These are phyloP conservation scores for Cordilura impudica DNA, from an alignment of 2,888 invertebrate species.

Conservation along the genomic window DNA sequence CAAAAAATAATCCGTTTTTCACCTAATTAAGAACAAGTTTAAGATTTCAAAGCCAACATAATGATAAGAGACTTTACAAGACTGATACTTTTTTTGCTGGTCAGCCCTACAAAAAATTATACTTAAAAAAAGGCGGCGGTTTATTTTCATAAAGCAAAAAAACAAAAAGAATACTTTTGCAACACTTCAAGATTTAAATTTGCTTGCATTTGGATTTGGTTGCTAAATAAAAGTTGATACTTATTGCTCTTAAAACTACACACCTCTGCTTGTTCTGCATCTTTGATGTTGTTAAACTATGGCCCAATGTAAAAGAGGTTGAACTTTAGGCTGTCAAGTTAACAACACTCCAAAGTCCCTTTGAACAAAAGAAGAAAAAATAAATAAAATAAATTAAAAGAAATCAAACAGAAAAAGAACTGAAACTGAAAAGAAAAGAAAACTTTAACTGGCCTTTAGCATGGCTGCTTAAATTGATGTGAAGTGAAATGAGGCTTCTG, in stretches of 20 bases:
- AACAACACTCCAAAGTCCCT: conserved; percentile 66
- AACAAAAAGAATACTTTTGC: conserved; percentile 33
- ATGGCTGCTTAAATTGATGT: conserved; percentile 52
- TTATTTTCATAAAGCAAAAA: conserved; percentile 52
- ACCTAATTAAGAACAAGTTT: conserved; percentile 67
- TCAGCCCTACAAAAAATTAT: too few relatives aligned
- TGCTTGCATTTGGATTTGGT: background rate
- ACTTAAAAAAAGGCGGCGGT: conserved; percentile 45
- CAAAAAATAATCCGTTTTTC: conserved; percentile 62
- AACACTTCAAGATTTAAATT: conserved; percentile 29
- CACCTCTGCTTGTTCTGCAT: conserved; percentile 40
- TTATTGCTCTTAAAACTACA: conserved; percentile 54
- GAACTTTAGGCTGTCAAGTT: conserved; percentile 73
- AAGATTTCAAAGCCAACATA: conserved; percentile 60
- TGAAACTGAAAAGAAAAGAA: conserved; percentile 1
- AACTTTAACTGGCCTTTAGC: conserved; percentile 32
- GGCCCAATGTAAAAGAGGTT: conserved; percentile 50
- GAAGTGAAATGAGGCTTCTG: conserved; percentile 62
- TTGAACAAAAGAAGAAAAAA: too few relatives aligned
- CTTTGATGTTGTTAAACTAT: conserved; percentile 42
- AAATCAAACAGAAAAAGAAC: background rate
- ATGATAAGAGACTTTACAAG: conserved; percentile 57
- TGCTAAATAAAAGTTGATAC: conserved; percentile 46
- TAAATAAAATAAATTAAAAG: background rate
- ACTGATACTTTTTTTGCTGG: conserved; percentile 26